Base-by-base conservation (phyloP, 2,797 vertebrate genomes). In the Sylvia borin region DNA sequence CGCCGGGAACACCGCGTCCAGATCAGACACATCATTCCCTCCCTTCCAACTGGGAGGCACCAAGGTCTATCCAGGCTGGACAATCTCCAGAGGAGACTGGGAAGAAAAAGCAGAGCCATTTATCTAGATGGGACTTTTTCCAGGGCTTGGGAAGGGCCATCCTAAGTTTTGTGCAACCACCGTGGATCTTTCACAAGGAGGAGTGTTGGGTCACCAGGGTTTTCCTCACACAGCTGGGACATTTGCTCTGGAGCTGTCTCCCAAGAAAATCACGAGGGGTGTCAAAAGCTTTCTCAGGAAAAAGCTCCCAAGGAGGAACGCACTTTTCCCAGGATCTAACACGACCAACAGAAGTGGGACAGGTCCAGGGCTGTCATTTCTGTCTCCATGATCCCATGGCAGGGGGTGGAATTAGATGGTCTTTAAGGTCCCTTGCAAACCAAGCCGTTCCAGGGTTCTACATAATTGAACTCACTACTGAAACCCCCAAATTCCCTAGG, bases 381-480 rank as follows among this genome's bases (percentile, higher is more conserved):
- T 55, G 10, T 14, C 34, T 20, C 60, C 66, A 6, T 3, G 42
- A 61, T 43, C 16, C 47, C 42, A 38, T 0, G 6, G 58, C n/a
- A 84, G 17, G 16, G 17, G 31, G 6, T 60, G 53, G 45, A 84
- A 58, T 2, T 27, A 21, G 26, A 65, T 15, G 16, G 13, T 34
- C 51, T 36, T 31, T 32, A 19, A 40, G 25, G 45, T 36, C 45
- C 29, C 25, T 65, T 65, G 19, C 66, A 19, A 34, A 24, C 21
- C 29, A 65, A 77, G 53, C 38, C n/a, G 47, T 32, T 45, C 29
- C 5, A 6, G 45, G 38, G 65, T 58, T 51, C 25, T 7, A 31
- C 0, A 0, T 11, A 22, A 45, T 0, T 29, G 2, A 70, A 76
- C 14, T 38, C 36, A 45, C 13, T 21, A 21, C 0, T 8, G 13